Evolutionary conservation across 1,140 invertebrate genomes (phyloP), one percentile per base, ranked within the genome.

Genomic region (Eumeta japonica): DNA sequence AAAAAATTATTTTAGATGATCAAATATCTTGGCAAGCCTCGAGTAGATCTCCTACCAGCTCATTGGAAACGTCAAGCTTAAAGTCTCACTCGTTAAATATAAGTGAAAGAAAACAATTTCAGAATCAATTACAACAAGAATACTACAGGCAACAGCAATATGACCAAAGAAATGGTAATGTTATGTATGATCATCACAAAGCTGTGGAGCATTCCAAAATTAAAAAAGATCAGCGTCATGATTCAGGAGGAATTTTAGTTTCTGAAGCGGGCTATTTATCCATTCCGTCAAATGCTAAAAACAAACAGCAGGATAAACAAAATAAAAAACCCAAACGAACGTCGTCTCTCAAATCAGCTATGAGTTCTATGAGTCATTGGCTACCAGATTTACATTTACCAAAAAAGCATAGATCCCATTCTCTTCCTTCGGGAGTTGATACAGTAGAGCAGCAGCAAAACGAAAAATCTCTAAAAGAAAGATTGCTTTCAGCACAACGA

Each of bases 181-280:
- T 73, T 11, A 58, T 77, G 31, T 72, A 72, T 39, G 77, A 79
- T 47, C 58, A 59, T 48, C 64, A 76, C 56, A 57, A 42, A 13
- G 39, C 45, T 28, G 41, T 48, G 28, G 70, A 74, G 9, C 58
- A 66, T 27, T 47, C 43, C 33, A 60, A 58, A 48, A 46, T 55
- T 29, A 62, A 59, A 50, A 66, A 68, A 55, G 63, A 68, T 28
- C 59, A 70, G 45, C 64, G 65, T 49, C 46, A 79, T 48, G 78
- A 75, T 48, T 63, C 79, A 2, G 81, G 79, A 39, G 81, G 79
- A 33, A 79, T 88, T 3, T 82, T 88, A 41, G 86, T 89, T n/a
- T 87, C 87, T 1, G 85, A 89, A 54, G 86, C 86, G 3, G 88
- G 88, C n/a, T 90, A 89, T 54, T 81, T 90, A 34, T 87, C 85